These are phyloP conservation scores for Apostichopus californicus DNA, from an alignment of 35 echinoderm and acorn worm genomes.

Conservation along the genomic window DNA sequence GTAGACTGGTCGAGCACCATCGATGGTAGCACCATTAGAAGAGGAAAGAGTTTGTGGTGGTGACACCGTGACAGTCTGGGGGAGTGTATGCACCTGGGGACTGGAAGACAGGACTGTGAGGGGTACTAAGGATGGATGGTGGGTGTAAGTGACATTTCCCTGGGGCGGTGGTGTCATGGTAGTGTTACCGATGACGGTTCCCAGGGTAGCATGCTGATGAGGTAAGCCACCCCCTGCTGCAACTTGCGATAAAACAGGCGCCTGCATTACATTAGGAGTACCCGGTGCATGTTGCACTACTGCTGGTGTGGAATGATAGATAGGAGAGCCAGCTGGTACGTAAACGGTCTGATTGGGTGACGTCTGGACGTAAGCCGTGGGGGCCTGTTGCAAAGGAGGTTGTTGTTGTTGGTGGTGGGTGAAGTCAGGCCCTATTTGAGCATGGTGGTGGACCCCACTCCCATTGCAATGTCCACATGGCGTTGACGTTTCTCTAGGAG, in stretches of 20 bases:
- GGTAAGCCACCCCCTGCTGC: background rate
- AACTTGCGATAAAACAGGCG: background rate
- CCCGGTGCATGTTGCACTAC: background rate
- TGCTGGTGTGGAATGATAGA: conserved; percentile 36
- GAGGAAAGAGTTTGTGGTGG: background rate
- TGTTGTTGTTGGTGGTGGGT: background rate
- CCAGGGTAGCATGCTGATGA: background rate
- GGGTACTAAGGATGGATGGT: conserved; percentile 5
- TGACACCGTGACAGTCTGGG: background rate
- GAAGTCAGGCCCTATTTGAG: background rate
- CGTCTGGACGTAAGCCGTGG: background rate
- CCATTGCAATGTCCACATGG: conserved; percentile 53
- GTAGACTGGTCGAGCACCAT: conserved; percentile 38
- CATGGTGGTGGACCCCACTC: conserved; percentile 47
- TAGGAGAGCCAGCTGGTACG: background rate
- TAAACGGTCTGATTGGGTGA: conserved; percentile 26
- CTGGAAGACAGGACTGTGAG: background rate
- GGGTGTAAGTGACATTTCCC: background rate
- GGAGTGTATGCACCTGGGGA: background rate
- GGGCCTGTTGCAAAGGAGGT: background rate
- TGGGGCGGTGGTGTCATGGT: background rate
- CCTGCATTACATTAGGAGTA: background rate
- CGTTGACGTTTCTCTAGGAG: background rate
- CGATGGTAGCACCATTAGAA: background rate
- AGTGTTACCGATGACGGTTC: background rate